Conservation (phyloP, 2,113 vertebrate genomes). For the Oryzias melastigma region DNA sequence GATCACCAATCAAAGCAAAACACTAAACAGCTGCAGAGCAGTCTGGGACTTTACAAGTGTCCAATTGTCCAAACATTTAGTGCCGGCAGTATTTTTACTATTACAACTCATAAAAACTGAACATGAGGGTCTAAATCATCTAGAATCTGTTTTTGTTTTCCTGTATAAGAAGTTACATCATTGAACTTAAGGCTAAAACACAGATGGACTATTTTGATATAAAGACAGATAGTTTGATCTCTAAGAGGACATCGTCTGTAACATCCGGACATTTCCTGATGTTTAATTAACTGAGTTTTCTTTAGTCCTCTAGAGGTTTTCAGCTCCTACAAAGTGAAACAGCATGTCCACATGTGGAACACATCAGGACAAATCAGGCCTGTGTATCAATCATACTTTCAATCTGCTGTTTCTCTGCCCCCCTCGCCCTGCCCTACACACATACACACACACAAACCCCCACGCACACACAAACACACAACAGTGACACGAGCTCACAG, state of each 20-base stretch:
- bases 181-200: no score
- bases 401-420: conserved; percentile 26
- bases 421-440: neutral
- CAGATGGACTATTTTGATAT: conserved; percentile 2
- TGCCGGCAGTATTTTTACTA: no score
- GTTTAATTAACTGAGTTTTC: conserved; percentile 24
- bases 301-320: conserved; percentile 8
- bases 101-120: no score
- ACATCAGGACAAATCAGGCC: conserved; percentile 34
- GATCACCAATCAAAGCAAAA: no score
- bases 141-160: neutral
- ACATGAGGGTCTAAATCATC: no score
- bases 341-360: conserved; percentile 34
- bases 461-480: conserved; percentile 35
- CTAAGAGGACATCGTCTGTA: conserved; percentile 14
- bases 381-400: conserved; percentile 41
- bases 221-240: neutral
- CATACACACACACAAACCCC: conserved; percentile 3
- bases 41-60: no score
- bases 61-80: no score
- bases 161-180: neutral
- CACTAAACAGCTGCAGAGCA: no score
- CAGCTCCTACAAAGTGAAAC: conserved; percentile 31
- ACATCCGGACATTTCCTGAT: conserved; percentile 17
- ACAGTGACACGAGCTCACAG: conserved; percentile 50